Base-by-base conservation (phyloP, 2,113 vertebrate genomes). In the Cyanoderma ruficeps region DNA sequence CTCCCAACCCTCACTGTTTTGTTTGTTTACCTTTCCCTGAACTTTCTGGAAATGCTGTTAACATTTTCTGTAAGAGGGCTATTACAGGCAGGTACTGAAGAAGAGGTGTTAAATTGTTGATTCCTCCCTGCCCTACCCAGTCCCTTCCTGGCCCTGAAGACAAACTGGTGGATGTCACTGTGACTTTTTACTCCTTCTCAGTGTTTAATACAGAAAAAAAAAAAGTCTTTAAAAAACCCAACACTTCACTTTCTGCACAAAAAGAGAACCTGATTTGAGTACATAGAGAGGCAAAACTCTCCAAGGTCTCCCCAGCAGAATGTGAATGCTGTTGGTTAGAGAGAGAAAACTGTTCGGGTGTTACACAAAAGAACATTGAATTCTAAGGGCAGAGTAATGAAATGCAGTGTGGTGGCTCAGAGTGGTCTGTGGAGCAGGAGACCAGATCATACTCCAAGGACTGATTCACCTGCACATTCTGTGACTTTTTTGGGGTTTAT, bases 141-240 rank as follows among this genome's bases (percentile, higher is more conserved):
- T 31, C 21, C 64, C 33, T 55, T 82, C 63, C n/a, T 69, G 39
- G 14, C 33, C n/a, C 27, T 56, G 18, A 81, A 59, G 21, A 28
- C n/a, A 89, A 94, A 19, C n/a, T 27, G 15, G 3, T 60, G 5
- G 33, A 50, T 23, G 42, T 37, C 17, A 15, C 22, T 19, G 10
- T 56, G 47, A 59, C 8, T 63, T 81, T 80, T 86, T 70, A 59
- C 11, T 86, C 35, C 37, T 74, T 68, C n/a, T 83, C 35, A 31
- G 9, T 68, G 22, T 35, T 88, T 50, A 57, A 69, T 46, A 67
- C 9, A 42, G 19, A 33, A 37, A 18, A 56, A 18, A 56, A 71
- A 50, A 44, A 0, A 0, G 1, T 35, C 19, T 67, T 79, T 21
- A 10, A 60, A 93, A 68, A 8, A 0, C 3, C 7, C 14, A 44